Base-by-base conservation (phyloP, 2,113 vertebrate genomes). In the Psilopogon haemacephalus region DNA sequence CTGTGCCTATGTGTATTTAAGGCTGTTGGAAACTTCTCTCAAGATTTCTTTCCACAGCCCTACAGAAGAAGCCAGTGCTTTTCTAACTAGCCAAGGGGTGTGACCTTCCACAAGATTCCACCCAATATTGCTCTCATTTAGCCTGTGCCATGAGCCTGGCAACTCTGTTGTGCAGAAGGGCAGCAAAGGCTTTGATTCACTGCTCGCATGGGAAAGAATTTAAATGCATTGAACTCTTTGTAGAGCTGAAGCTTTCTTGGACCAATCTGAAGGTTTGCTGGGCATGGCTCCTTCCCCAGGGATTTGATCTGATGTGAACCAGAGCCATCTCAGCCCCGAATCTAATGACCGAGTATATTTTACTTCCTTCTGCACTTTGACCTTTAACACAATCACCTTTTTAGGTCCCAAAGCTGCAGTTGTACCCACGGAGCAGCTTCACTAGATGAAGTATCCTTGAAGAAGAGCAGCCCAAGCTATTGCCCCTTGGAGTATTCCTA, bases 121-220 rank as follows among this genome's bases (percentile, higher is more conserved):
- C 46, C 46, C 54, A 20, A 93, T 87, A 90, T 35, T 76, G 50
- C 35, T 89, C 87, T 91, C 28, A 85, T 91, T 91, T 89, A 64
- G 84, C 69, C 52, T 77, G 15, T 88, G 56, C 83, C 89, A 64
- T 44, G 44, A 77, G 85, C 44, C 65, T 81, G 91, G 42, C 0
- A 15, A 89, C 81, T 77, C 38, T 81, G 38, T 68, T 77, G 42
- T 80, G 69, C 11, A 4, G 78, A n/a, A 75, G 67, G 80, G 62
- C 70, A 80, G 54, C 24, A 38, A 81, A 89, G 26, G 40, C 93
- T 96, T 96, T 96, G 87, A 96, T 94, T 85, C 72, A 33, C 56
- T 84, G 65, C 58, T 95, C 89, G 82, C 84, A 91, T 93, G 95
- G 89, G 94, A 96, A 96, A 96, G 84, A 91, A 91, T 95, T 78